Conservation (phyloP, 2,797 vertebrate species). For the Lacerta agilis region DNA sequence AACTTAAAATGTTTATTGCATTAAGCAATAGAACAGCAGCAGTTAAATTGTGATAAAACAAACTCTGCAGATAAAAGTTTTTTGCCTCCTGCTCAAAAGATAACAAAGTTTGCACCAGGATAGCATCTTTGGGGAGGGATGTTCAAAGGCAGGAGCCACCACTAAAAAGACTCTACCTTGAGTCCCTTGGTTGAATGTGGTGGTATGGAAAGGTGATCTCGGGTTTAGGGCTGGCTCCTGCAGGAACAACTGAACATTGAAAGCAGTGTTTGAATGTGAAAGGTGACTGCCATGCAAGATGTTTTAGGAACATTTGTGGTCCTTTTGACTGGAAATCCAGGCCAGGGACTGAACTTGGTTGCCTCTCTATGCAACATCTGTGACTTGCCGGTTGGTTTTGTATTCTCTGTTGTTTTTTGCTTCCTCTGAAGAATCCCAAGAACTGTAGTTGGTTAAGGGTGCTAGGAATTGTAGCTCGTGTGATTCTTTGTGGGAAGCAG, state of each 20-base stretch:
- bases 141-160: background rate
- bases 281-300: background rate
- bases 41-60: background rate
- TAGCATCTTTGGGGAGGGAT: background rate
- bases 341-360: too few relatives aligned
- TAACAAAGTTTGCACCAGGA: background rate
- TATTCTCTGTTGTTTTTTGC: too few relatives aligned
- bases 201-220: background rate
- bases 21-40: background rate
- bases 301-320: background rate
- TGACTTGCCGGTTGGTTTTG: too few relatives aligned
- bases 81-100: background rate
- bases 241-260: background rate
- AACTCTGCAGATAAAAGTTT: background rate
- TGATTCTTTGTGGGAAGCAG: too few relatives aligned
- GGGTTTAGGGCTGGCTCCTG: background rate
- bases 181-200: background rate
- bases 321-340: too few relatives aligned
- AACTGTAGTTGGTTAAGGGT: too few relatives aligned
- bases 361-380: too few relatives aligned
- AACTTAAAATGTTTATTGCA: background rate
- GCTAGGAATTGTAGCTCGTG: too few relatives aligned
- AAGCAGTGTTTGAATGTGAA: background rate
- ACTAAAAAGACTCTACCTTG: background rate
- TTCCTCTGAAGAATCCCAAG: too few relatives aligned